Base-by-base conservation (phyloP, 35 echinoderm and acorn worm genomes). In the Apostichopus parvimensis region DNA sequence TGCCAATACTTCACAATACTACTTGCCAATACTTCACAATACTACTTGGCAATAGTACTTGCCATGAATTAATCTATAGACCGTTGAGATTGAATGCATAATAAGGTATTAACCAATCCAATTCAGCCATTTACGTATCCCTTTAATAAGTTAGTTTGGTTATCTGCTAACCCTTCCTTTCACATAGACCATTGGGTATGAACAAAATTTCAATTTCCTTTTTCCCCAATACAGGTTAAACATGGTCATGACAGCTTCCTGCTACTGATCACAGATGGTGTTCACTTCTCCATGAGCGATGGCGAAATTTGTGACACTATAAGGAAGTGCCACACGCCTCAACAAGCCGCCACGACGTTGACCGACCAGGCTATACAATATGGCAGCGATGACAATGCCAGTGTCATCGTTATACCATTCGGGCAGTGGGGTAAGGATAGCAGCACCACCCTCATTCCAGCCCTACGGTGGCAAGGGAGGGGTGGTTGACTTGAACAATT, bases 301-400 rank as follows among this genome's bases (percentile, higher is more conserved):
- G 95, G 94, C 64, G 97, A 99, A 82, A 77, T 99, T 6, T 99
- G 97, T 65, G 95, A 96, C 21, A 92, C 97, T 8, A 87, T 99
- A 15, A 84, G 57, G 22, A 93, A 90, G 26, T 94, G 87, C 22
- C 93, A 99, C 73, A 92, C 89, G 13, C 92, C 97, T 8, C 45
- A 34, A 9, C 82, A 96, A 60, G 93, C 97, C 18, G 97, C 97
- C 4, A 85, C 77, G 22, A 91, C 93, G n/a, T 75, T 99, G 7
- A 93, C 88, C 5, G 97, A 99, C 73, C 97, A 96, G 23, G 97
- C 97, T 22, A 70, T 99, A 13, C 97, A 99, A 82, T 99, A 94
- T 87, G 97, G 97, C 14, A 99, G 97, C 65, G 94, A 99, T 53
- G 97, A 98, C 89, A 98, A 98, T 88, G 92, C 93, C 9, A 96